Percentiles rank a stretch among this genome's conserved stretches.
Evolutionary conservation across 1,140 invertebrate species (phyloP).

Genomic region (Glomeris maerens): DNA sequence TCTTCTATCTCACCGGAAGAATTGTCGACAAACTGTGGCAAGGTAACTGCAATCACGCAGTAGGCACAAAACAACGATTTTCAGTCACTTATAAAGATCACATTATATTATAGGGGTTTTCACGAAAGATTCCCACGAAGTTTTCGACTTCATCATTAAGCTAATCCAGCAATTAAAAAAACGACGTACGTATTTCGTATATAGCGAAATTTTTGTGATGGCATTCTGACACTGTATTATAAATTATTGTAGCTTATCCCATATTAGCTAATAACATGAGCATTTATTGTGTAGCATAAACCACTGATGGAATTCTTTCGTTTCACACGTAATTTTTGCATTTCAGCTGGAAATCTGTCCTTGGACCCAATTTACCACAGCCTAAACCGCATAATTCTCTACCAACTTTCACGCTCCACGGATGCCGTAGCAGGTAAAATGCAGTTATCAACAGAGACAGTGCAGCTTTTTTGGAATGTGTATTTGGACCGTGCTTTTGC

Average conservation of each 20-base stretch:
- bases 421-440: slow-evolving; percentile 43
- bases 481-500: background rate
- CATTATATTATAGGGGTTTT: slow-evolving; percentile 40
- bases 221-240: background rate
- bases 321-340: background rate
- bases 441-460: slow-evolving; percentile 29
- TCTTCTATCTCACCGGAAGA: slow-evolving; percentile 80
- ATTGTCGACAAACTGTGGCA: slow-evolving; percentile 97
- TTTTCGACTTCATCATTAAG: slow-evolving; percentile 90
- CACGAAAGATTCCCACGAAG: slow-evolving; percentile 78
- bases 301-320: background rate
- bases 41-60: slow-evolving; percentile 36
- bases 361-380: slow-evolving; percentile 78
- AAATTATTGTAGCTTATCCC: too few species aligned
- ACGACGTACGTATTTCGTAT: slow-evolving; percentile 27
- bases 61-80: background rate
- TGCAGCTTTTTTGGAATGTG: background rate
- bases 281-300: slow-evolving; percentile 7
- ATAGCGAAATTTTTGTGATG: slow-evolving; percentile 42
- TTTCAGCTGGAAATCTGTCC: slow-evolving; percentile 31
- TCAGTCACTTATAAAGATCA: background rate
- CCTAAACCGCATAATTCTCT: slow-evolving; percentile 85
- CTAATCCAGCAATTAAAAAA: slow-evolving; percentile 75
- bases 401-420: slow-evolving; percentile 75
- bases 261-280: too few species aligned